These are phyloP conservation scores for Tyrannus savana DNA, from an alignment of 2,113 vertebrate genomes.

Conservation along the genomic window DNA sequence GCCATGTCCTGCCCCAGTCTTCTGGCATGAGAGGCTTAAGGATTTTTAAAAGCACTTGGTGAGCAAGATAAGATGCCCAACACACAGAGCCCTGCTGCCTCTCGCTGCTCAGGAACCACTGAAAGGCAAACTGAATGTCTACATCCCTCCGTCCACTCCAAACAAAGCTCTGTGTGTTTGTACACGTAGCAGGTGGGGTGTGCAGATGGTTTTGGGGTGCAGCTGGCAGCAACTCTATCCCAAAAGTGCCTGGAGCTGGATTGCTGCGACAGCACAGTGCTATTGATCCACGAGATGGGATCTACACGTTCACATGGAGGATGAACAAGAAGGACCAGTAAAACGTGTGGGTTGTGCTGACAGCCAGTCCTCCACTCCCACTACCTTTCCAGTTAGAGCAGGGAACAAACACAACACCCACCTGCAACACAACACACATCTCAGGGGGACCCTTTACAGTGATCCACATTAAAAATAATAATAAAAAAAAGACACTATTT, in stretches of 20 bases:
- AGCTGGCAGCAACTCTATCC: background rate
- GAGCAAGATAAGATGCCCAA: background rate
- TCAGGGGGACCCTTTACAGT: fast-evolving
- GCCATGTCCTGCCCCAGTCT: background rate
- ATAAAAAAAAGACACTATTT: background rate
- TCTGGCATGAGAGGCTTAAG: background rate
- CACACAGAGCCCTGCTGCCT: background rate
- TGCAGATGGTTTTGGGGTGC: background rate
- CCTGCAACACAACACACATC: background rate
- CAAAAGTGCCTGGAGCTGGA: background rate
- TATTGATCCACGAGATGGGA: background rate
- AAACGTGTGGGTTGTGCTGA: background rate
- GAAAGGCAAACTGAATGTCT: background rate
- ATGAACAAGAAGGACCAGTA: background rate
- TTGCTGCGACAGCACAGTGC: background rate
- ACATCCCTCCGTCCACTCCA: background rate
- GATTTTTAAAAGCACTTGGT: background rate
- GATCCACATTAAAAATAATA: background rate
- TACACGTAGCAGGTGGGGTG: background rate
- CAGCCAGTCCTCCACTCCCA: background rate
- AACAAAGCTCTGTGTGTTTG: background rate
- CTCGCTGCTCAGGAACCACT: background rate
- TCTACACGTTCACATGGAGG: fast-evolving
- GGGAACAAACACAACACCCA: background rate
- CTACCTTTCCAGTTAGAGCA: background rate